phyloP scores from a whole-genome alignment of 2,113 vertebrate species.

The Abramis brama region DNA sequence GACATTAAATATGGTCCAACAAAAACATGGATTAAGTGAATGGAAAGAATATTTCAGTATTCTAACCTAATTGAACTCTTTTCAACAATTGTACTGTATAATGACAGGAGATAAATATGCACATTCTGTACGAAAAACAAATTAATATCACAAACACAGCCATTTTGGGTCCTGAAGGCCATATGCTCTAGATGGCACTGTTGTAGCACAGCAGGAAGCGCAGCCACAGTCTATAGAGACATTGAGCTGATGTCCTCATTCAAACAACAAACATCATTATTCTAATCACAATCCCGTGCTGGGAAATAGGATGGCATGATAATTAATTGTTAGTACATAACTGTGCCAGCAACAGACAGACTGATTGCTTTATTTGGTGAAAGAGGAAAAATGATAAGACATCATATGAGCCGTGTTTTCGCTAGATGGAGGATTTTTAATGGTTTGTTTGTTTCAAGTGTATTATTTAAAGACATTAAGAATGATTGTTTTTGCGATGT shows the following conservation, averaged over 20 bases:
- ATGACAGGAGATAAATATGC: conserved; percentile 19
- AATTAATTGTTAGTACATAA: conserved; percentile 68
- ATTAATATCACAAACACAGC: background rate
- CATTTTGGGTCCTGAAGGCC: conserved; percentile 10
- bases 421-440: conserved; percentile 43
- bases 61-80: conserved; percentile 47
- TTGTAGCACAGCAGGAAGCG: conserved; percentile 55
- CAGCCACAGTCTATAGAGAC: background rate
- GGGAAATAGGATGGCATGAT: conserved; percentile 66
- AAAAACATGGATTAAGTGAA: conserved; percentile 39
- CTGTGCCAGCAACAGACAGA: conserved; percentile 52
- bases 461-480: conserved; percentile 27
- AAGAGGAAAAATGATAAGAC: conserved; percentile 56
- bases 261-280: conserved; percentile 38
- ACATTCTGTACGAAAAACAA: background rate
- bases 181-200: conserved; percentile 76
- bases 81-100: conserved; percentile 33
- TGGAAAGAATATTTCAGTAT: conserved; percentile 27
- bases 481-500: conserved; percentile 17
- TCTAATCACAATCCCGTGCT: conserved; percentile 54
- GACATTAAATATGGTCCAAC: conserved; percentile 28
- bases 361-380: conserved; percentile 59
- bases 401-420: conserved; percentile 42
- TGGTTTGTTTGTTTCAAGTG: conserved; percentile 31
- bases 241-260: conserved; percentile 40